Conservation (phyloP, 2,888 invertebrate species). For the Stramonita haemastoma region DNA sequence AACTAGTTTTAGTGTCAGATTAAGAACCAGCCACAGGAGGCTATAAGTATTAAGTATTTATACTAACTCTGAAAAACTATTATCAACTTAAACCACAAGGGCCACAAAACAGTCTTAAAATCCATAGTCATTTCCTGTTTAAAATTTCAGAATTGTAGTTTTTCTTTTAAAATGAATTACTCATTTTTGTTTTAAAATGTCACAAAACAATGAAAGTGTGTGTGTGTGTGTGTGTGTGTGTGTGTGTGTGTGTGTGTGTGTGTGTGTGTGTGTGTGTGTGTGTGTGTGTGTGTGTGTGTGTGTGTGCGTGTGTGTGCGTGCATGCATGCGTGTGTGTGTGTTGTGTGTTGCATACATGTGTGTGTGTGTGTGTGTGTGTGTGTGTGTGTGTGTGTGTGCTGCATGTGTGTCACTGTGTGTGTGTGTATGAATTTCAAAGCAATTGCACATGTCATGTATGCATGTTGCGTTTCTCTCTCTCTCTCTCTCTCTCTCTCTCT, state of each 20-base stretch:
- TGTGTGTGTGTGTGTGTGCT: not conserved
- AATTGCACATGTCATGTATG: not conserved
- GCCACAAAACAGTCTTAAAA: too few relatives aligned
- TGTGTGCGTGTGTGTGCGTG: not conserved
- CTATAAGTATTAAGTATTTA: too few relatives aligned
- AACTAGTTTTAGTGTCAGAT: too few relatives aligned
- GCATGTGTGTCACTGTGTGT: not conserved
- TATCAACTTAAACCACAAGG: too few relatives aligned
- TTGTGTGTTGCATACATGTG: conserved; percentile 9
- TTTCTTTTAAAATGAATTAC: too few relatives aligned
- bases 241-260: conserved; percentile 16
- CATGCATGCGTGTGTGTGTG: not conserved
- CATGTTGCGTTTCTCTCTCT: not conserved
- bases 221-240: not conserved
- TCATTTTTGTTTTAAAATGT: too few relatives aligned
- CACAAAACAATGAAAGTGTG: not conserved
- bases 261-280: conserved; percentile 13
- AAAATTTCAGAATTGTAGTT: too few relatives aligned
- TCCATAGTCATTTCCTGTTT: too few relatives aligned
- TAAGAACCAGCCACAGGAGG: too few relatives aligned
- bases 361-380: not conserved
- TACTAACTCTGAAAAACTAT: too few relatives aligned
- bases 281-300: not conserved
- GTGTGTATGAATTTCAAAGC: not conserved
- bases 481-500: not conserved